Base-by-base conservation (phyloP, 2,113 vertebrate genomes). In the Gambusia affinis region DNA sequence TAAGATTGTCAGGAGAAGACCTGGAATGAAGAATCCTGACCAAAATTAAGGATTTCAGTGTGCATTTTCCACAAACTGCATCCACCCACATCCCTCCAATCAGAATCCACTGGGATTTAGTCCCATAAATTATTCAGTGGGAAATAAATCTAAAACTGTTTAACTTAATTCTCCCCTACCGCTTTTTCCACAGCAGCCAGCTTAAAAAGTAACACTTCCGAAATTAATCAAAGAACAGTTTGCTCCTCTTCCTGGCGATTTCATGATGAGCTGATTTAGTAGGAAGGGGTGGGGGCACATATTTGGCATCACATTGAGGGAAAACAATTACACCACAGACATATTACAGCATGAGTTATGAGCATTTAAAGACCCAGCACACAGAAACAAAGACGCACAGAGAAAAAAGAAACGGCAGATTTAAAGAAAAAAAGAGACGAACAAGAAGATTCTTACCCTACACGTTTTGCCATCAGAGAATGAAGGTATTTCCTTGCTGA, bases 401-500 rank as follows among this genome's bases (percentile, higher is more conserved):
- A 85, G 62, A 85, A 88, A 88, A 83, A 75, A 67, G 69, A 63
- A 79, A 83, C 79, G 67, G 65, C 42, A 35, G 78, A 66, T 68
- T 44, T 47, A 72, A 61, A 63, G 81, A 74, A 83, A 54, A 85
- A 78, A 61, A 75, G 71, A 30, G 86, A 75, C 84, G 77, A 78
- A 61, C 76, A 88, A 88, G 67, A 81, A 86, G 85, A 69, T 80
- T 94, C 95, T 98, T 97, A 99, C 98, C 97, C 97, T 90, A 96
- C 92, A 87, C 96, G 94, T 78, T 97, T 96, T 92, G 96, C 95
- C 96, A 97, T 94, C 87, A 97, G 94, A 76, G 96, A 95, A 92
- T 97, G 96, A 85, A 98, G 95, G 88, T 97, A 97, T 94, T 97
- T 97, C 90, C 96, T 95, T 85, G 96, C 96, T 73, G 96, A 97